Evolutionary conservation across 2,888 invertebrate species (phyloP).

Genomic region (Corythucha ciliata): DNA sequence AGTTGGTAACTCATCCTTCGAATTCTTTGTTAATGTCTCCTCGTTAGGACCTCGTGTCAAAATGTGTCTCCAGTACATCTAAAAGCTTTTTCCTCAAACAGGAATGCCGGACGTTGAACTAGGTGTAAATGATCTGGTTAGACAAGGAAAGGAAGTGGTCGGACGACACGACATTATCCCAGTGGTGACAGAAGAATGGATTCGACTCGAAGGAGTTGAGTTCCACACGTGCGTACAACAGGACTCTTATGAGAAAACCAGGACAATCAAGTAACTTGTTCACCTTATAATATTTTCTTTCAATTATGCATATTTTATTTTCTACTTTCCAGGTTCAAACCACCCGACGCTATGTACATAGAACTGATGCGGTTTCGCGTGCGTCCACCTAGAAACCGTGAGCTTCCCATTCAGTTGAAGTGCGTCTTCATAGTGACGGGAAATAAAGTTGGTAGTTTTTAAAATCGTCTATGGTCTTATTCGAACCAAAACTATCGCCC

Average conservation of each 20-base stretch:
- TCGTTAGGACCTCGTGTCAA: no score
- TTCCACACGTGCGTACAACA: conserved; percentile 91
- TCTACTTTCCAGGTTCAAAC: conserved; percentile 64
- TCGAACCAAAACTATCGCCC: not conserved
- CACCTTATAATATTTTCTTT: not conserved
- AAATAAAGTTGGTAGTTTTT: conserved; percentile 52
- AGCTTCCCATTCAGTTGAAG: conserved; percentile 91
- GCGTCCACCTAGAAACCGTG: conserved; percentile 88
- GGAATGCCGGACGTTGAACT: conserved; percentile 95
- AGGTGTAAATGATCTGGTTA: conserved; percentile 91
- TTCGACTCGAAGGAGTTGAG: conserved; percentile 84
- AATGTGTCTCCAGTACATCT: no score
- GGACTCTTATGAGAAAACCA: conserved; percentile 75
- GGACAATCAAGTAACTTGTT: conserved; percentile 65
- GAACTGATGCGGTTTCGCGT: conserved; percentile 93
- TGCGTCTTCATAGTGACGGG: conserved; percentile 80
- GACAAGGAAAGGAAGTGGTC: conserved; percentile 99
- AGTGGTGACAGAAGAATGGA: conserved; percentile 98
- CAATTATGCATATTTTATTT: conserved; percentile 12
- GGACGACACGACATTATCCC: conserved; percentile 98
- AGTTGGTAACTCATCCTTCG: no score
- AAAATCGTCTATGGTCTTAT: not conserved
- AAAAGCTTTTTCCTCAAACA: conserved; percentile 37
- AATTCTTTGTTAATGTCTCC: no score
- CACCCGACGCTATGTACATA: conserved; percentile 95